Evolutionary conservation across 2,888 invertebrate species (phyloP).

Genomic region (Epinotia bilunana): DNA sequence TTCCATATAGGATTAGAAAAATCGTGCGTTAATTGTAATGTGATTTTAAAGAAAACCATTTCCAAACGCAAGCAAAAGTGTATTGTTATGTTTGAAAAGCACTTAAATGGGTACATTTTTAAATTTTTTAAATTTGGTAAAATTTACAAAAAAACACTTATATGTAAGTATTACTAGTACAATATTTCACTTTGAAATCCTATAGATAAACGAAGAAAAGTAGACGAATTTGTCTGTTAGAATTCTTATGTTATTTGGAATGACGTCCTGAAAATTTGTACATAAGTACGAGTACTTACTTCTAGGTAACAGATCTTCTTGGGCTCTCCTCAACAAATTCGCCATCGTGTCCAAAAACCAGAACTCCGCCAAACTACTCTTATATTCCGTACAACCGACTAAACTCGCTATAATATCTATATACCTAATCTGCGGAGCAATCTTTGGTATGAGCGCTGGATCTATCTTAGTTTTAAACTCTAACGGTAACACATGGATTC

Average conservation of each 20-base stretch:
- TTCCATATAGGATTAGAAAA: too few relatives aligned
- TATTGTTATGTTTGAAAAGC: neutral
- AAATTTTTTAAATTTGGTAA: too few relatives aligned
- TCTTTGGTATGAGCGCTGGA: slow-evolving; percentile 68
- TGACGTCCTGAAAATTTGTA: too few relatives aligned
- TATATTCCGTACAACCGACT: slow-evolving; percentile 70
- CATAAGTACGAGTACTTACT: slow-evolving; percentile 55
- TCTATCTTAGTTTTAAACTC: slow-evolving; percentile 66
- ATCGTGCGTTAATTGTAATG: too few relatives aligned
- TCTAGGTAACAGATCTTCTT: slow-evolving; percentile 66
- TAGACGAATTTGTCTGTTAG: too few relatives aligned
- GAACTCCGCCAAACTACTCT: slow-evolving; percentile 73
- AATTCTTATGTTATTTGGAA: too few relatives aligned
- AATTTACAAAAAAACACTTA: too few relatives aligned
- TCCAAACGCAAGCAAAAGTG: neutral
- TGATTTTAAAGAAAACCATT: too few relatives aligned
- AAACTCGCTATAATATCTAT: slow-evolving; percentile 72
- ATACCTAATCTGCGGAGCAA: slow-evolving; percentile 47
- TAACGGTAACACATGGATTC: slow-evolving; percentile 70
- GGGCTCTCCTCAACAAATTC: slow-evolving; percentile 72
- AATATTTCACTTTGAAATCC: too few relatives aligned
- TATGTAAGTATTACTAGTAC: too few relatives aligned
- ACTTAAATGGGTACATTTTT: too few relatives aligned
- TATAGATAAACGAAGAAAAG: too few relatives aligned
- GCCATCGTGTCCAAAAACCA: slow-evolving; percentile 83